Evolutionary conservation across 2,113 vertebrate genomes (phyloP).

Genomic region (Diphyllodes magnificus): DNA sequence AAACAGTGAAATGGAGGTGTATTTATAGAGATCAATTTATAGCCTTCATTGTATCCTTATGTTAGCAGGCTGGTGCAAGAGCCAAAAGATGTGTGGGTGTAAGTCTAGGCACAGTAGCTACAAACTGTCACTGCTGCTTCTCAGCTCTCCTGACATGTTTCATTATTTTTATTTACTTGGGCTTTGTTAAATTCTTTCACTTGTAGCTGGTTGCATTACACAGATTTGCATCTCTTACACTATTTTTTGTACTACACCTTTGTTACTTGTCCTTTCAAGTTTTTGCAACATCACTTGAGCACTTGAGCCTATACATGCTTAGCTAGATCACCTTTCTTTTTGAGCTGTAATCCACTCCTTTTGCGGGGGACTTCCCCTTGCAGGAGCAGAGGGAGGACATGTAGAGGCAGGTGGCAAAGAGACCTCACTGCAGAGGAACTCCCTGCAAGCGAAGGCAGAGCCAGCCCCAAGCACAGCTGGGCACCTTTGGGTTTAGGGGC

Average conservation of each 20-base stretch:
- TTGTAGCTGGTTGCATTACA: background rate
- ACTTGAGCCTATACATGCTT: background rate
- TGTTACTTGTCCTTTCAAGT: background rate
- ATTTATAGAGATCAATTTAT: background rate
- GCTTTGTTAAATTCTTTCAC: background rate
- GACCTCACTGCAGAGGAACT: background rate
- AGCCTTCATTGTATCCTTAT: background rate
- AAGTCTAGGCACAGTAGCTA: background rate
- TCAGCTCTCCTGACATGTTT: background rate
- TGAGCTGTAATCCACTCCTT: background rate
- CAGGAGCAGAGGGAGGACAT: background rate
- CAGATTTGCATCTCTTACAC: background rate
- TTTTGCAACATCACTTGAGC: background rate
- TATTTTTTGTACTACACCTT: background rate
- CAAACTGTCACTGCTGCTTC: background rate
- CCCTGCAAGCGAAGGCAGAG: background rate
- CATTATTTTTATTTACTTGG: background rate
- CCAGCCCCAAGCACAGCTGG: background rate
- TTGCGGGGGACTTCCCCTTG: fast-evolving
- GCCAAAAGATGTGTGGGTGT: background rate
- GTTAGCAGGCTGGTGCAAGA: background rate
- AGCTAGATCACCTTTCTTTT: background rate
- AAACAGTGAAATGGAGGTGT: background rate
- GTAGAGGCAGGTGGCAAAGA: background rate
- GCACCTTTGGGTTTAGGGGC: too few relatives aligned